A percentile compares a stretch with the other conserved stretches of the same genome.
Evolutionary conservation across 2,888 invertebrate genomes (phyloP).

Genomic region (Tortrix viridana): DNA sequence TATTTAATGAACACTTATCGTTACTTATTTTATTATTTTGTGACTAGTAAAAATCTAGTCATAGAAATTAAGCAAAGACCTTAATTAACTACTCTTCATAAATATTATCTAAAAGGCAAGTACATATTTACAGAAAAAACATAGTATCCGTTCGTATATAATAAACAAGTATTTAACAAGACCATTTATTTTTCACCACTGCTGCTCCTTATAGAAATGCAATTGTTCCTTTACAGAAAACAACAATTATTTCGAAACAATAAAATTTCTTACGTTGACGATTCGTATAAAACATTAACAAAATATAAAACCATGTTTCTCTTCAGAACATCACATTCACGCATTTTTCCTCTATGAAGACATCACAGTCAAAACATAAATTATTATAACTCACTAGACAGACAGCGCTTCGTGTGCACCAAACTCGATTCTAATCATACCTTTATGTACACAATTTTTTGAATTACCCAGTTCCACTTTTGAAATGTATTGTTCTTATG

Average conservation of each 20-base stretch:
- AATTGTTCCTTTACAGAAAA: slow-evolving; percentile 50
- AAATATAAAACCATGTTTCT: slow-evolving; percentile 60
- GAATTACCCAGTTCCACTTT: slow-evolving; percentile 46
- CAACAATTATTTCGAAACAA: slow-evolving; percentile 43
- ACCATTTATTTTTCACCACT: slow-evolving; percentile 53
- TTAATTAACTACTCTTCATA: slow-evolving; percentile 62
- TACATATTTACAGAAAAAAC: slow-evolving; percentile 75
- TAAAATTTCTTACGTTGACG: slow-evolving; percentile 56
- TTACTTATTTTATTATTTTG: slow-evolving; percentile 51
- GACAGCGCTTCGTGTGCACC: slow-evolving; percentile 18
- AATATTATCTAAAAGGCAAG: slow-evolving; percentile 67
- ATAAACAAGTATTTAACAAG: slow-evolving; percentile 58
- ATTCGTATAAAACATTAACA: slow-evolving; percentile 70
- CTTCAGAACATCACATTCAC: slow-evolving; percentile 72
- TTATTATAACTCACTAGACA: slow-evolving; percentile 37
- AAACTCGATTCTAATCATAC: slow-evolving; percentile 37
- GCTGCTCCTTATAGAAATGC: slow-evolving; percentile 70
- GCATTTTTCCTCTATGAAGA: slow-evolving; percentile 78
- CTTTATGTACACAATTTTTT: slow-evolving; percentile 48
- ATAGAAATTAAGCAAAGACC: slow-evolving; percentile 61
- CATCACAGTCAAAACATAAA: slow-evolving; percentile 76
- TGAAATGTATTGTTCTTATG: slow-evolving; percentile 45
- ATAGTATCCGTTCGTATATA: slow-evolving; percentile 65
- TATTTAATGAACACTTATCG: slow-evolving; percentile 34
- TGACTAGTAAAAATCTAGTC: slow-evolving; percentile 82